Evolutionary conservation across 2,888 invertebrate species (phyloP).

Genomic region (Gandaritis pyraliata): DNA sequence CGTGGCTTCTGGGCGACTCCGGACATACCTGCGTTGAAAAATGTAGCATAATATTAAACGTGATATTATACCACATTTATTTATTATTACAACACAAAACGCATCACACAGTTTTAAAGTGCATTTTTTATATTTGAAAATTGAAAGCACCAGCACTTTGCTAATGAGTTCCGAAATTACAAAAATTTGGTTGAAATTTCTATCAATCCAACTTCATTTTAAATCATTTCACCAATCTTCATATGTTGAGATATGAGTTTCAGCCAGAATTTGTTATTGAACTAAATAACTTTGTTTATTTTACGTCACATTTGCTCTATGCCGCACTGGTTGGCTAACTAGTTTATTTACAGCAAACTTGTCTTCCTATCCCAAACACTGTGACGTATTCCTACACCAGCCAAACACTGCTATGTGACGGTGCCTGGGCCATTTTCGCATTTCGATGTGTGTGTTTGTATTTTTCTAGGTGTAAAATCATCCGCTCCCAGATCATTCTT

Average conservation of each 20-base stretch:
- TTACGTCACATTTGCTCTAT: constrained; percentile 36
- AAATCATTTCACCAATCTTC: constrained; percentile 7
- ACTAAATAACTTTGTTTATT: constrained; percentile 12
- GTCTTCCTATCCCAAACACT: constrained; percentile 4
- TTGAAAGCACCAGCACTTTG: constrained; percentile 37
- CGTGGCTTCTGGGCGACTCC: constrained; percentile 69
- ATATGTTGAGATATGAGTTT: constrained; percentile 8
- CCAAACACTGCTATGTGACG: constrained; percentile 42
- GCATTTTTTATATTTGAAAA: constrained; percentile 23
- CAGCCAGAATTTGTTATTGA: constrained; percentile 31
- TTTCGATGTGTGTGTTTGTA: constrained; percentile 76
- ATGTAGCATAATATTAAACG: constrained; percentile 20
- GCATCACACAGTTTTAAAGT: constrained; percentile 13
- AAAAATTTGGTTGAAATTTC: constrained; percentile 24
- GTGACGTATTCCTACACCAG: constrained; percentile 1
- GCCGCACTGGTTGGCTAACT: constrained; percentile 44
- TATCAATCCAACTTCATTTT: not conserved
- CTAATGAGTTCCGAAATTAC: constrained; percentile 19
- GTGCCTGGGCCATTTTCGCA: constrained; percentile 68
- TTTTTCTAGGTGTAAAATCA: constrained; percentile 84
- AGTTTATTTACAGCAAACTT: constrained; percentile 37
- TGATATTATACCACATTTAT: constrained; percentile 22
- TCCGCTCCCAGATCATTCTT: constrained; percentile 83
- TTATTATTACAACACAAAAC: constrained; percentile 14
- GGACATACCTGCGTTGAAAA: constrained; percentile 59